Base-by-base conservation (phyloP, 2,888 invertebrate genomes). In the Xylocampa areola region DNA sequence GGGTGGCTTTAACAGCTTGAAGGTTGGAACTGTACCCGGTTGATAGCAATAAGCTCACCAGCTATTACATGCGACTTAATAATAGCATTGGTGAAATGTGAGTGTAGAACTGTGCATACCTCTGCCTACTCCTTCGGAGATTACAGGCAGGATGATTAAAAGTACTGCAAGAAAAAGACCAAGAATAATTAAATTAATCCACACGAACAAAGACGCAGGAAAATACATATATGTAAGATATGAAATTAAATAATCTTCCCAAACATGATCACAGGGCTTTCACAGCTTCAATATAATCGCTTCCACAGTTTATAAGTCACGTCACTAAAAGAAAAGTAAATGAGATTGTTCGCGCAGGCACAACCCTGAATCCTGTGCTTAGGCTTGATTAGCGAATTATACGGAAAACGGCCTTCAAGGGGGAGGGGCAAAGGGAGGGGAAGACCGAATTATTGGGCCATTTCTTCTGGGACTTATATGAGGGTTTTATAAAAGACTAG, bases 351-450 rank as follows among this genome's bases (percentile, higher is more conserved):
- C 16, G 54, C 29, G 36, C 30, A 29, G 37, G 45, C 45, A 72
- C 57, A 35, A 35, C 48, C 39, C 41, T 8, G 39, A 54, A 57
- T 33, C 48, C 14, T 17, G 10, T 11, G 68, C 50, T 71, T 51
- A 53, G 36, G 23, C 59, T 69, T 79, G 79, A 84, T 84, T 80
- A 76, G 73, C 70, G 53, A 81, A 84, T 82, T 84, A 84, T 83
- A 68, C 80, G 54, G 68, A 61, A 65, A 57, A 49, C 32, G 16
- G 19, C 23, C 39, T 48, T 36, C 1, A 25, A 21, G 23, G 8
- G n/a, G 48, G 66, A 37, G 21, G 16, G 1, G 6, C 16, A 30
- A 23, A n/a, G 27, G 23, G 21, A 6, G 17, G 27, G n/a, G 41
- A n/a, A n/a, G 40, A n/a, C 27, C 37, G 17, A 33, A 47, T 59